Conservation (phyloP, 2,888 invertebrate genomes). For the Tortricodes alternella region DNA sequence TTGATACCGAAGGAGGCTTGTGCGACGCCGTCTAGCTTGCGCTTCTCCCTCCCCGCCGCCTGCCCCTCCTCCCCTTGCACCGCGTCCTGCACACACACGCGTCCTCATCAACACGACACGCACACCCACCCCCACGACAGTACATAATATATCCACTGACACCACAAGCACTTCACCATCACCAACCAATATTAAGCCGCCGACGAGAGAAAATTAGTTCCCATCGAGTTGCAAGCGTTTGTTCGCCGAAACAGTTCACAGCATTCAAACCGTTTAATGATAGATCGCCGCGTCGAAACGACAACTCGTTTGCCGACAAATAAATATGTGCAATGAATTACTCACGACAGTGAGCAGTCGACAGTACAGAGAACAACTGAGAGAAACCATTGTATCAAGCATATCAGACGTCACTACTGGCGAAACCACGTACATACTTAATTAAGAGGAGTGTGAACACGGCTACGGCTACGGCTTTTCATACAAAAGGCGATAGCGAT, state of each 20-base stretch:
- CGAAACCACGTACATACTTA: too few relatives aligned
- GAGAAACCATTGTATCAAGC: too few relatives aligned
- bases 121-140: conserved; percentile 39
- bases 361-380: too few relatives aligned
- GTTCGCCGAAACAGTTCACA: conserved; percentile 24
- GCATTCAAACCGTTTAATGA: conserved; percentile 26
- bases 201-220: conserved; percentile 27
- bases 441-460: too few relatives aligned
- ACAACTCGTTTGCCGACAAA: too few relatives aligned
- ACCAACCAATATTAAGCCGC: conserved; percentile 34
- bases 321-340: conserved; percentile 1
- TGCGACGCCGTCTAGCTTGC: conserved; percentile 86
- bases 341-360: too few relatives aligned
- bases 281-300: too few relatives aligned
- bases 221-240: conserved; percentile 28
- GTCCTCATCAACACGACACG: conserved; percentile 37
- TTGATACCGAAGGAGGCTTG: conserved; percentile 87
- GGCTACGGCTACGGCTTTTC: too few relatives aligned
- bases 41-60: conserved; percentile 85
- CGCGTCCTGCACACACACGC: conserved; percentile 71
- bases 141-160: conserved; percentile 36
- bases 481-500: too few relatives aligned
- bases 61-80: conserved; percentile 56
- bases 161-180: conserved; percentile 34
- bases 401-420: too few relatives aligned